phyloP scores from a whole-genome alignment of 2,888 invertebrate species.

The Rhodophaea formosa region DNA sequence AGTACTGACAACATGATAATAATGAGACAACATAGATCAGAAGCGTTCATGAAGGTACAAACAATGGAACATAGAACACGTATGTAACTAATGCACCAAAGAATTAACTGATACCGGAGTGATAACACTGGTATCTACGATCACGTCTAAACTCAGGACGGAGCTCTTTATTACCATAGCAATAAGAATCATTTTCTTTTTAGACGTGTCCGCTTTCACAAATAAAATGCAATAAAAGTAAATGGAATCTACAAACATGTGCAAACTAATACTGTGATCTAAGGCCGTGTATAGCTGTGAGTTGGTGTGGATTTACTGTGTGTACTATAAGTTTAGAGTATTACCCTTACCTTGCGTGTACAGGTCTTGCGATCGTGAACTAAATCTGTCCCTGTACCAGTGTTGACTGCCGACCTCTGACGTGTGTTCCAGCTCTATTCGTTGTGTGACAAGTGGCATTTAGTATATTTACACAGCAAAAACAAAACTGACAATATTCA shows the following conservation, averaged over 20 bases:
- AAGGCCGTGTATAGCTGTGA: conserved; percentile 7
- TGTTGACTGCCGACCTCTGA: conserved; percentile 81
- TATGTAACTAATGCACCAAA: background rate
- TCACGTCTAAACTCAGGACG: background rate
- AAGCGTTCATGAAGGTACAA: background rate
- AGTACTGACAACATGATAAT: background rate
- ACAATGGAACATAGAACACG: background rate
- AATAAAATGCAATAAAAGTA: background rate
- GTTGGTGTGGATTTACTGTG: background rate
- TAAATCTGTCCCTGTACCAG: conserved; percentile 84
- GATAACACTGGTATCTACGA: conserved; percentile 8
- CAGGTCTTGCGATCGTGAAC: conserved; percentile 83
- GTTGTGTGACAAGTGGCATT: conserved; percentile 72
- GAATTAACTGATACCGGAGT: conserved; percentile 8
- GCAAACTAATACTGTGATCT: conserved; percentile 3
- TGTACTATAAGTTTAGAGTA: conserved; percentile 5
- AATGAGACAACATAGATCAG: conserved; percentile 1
- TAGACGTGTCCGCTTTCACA: background rate
- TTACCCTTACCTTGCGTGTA: conserved; percentile 76
- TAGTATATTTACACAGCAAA: conserved; percentile 78
- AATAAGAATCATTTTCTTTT: background rate
- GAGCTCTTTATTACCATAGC: background rate
- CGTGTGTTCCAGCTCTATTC: conserved; percentile 79
- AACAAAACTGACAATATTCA: conserved; percentile 62
- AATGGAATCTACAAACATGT: background rate